Conservation (phyloP, 2,888 invertebrate species). For the Drosophila anomalata region DNA sequence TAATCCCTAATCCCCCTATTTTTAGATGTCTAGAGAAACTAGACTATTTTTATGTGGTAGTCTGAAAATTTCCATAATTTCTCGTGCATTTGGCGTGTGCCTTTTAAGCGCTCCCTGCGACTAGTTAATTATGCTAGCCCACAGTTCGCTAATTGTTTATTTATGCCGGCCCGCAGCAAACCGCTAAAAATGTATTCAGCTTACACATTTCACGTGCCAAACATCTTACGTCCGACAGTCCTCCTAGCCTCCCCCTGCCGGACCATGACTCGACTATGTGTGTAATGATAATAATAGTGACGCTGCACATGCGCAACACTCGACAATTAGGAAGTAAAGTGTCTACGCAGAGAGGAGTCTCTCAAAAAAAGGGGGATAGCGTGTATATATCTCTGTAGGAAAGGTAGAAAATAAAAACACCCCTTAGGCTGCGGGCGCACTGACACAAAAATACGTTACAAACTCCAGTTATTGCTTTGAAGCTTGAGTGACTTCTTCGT, state of each 20-base stretch:
- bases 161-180: conserved; percentile 52
- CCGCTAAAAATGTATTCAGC: conserved; percentile 55
- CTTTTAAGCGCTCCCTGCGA: not conserved
- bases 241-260: conserved; percentile 8
- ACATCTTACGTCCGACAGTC: conserved; percentile 32
- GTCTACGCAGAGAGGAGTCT: conserved; percentile 30
- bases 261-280: conserved; percentile 62
- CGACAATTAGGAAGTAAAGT: conserved; percentile 74
- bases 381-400: not conserved
- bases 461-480: conserved; percentile 58
- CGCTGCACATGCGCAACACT: conserved; percentile 77
- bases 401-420: conserved; percentile 51
- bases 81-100: conserved; percentile 28
- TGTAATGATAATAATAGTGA: conserved; percentile 70
- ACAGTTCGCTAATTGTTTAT: conserved; percentile 35
- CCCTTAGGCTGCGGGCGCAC: conserved; percentile 67
- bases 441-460: conserved; percentile 77
- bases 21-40: conserved; percentile 5
- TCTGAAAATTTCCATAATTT: not conserved
- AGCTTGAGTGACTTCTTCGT: conserved; percentile 69
- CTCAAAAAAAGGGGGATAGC: conserved; percentile 5
- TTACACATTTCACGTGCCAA: conserved; percentile 74
- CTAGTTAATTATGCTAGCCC: conserved; percentile 26
- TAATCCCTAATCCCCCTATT: not conserved
- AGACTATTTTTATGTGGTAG: not conserved